A percentile compares a stretch with the other conserved stretches of the same genome.
Conservation (phyloP, 2,113 vertebrate species). For the Paramormyrops kingsleyae region DNA sequence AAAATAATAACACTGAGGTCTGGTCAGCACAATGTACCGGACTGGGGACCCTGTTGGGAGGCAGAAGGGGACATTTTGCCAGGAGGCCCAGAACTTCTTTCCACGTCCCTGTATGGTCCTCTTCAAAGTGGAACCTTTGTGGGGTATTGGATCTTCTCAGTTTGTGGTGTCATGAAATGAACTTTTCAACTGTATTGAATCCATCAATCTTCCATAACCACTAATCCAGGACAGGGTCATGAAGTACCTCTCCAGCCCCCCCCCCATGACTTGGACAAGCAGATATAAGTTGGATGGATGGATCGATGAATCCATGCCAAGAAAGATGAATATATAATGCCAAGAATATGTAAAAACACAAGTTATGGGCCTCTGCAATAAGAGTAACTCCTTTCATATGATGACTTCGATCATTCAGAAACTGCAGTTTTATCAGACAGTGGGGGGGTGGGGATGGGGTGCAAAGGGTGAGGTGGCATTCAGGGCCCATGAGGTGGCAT, state of each 20-base stretch:
- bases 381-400: neutral
- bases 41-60: too few relatives aligned
- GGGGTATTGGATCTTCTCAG: too few relatives aligned
- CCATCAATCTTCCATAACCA: neutral
- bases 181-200: neutral
- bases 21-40: too few relatives aligned
- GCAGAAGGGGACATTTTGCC: too few relatives aligned
- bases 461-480: neutral
- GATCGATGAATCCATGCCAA: neutral
- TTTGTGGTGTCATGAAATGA: too few relatives aligned
- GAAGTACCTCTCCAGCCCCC: neutral
- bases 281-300: neutral
- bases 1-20: too few relatives aligned
- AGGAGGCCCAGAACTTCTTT: too few relatives aligned
- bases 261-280: neutral
- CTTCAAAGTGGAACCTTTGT: too few relatives aligned
- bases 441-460: neutral
- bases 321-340: neutral
- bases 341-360: neutral
- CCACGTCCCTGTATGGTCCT: too few relatives aligned
- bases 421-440: neutral
- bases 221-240: neutral
- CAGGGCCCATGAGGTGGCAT: too few relatives aligned
- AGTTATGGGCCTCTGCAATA: neutral
- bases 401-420: neutral